Conservation (phyloP, 2,888 invertebrate species). For the Caradrina kadenii region DNA sequence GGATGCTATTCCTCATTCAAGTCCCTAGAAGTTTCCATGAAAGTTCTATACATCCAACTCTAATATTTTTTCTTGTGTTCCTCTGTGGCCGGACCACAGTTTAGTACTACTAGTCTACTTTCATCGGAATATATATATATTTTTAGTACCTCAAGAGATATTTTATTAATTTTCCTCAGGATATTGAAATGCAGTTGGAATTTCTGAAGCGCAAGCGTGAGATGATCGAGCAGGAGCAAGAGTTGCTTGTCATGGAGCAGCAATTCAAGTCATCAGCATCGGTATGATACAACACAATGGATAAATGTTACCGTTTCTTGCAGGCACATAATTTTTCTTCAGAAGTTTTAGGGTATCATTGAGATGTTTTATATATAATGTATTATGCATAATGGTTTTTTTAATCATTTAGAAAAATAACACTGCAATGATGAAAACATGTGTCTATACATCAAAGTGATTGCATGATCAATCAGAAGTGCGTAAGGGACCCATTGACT, state of each 20-base stretch:
- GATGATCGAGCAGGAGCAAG: slow-evolving; percentile 80
- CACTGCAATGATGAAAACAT: not conserved
- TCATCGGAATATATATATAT: too few species aligned
- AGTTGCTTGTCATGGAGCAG: slow-evolving; percentile 64
- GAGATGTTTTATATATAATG: not conserved
- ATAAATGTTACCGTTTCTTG: slow-evolving; percentile 17
- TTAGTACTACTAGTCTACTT: too few species aligned
- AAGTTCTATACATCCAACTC: not conserved
- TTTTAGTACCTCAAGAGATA: too few species aligned
- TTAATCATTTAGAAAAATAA: not conserved
- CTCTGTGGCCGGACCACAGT: too few species aligned
- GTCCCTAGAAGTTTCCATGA: not conserved
- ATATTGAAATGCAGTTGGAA: slow-evolving; percentile 81
- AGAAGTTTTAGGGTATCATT: not conserved
- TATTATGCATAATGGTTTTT: not conserved
- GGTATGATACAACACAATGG: slow-evolving; percentile 57
- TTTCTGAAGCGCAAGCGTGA: slow-evolving; percentile 81
- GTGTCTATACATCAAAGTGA: not conserved
- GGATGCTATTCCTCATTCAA: too few species aligned
- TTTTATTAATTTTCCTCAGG: too few species aligned
- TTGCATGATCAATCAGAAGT: not conserved
- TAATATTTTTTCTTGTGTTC: not conserved
- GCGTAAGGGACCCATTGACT: not conserved
- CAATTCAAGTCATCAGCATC: slow-evolving; percentile 61
- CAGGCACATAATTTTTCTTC: slow-evolving; percentile 15